Percentiles rank a stretch among this genome's conserved stretches.
Evolutionary conservation across 2,888 invertebrate species (phyloP).

Genomic region (Callinectes sapidus): DNA sequence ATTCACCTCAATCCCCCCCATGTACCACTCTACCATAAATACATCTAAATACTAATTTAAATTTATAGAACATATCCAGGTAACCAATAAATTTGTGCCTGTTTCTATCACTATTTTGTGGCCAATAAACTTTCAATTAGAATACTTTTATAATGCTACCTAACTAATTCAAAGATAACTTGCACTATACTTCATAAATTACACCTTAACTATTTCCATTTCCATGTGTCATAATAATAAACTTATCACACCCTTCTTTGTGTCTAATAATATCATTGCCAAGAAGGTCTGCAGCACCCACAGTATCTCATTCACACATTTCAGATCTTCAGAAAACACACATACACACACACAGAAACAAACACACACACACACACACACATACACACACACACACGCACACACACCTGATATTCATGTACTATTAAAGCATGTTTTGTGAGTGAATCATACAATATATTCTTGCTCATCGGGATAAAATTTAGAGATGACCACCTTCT

Average conservation of each 20-base stretch:
- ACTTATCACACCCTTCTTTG: constrained; percentile 1
- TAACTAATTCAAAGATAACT: not conserved
- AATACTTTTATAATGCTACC: not conserved
- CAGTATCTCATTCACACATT: not conserved
- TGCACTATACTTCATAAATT: not conserved
- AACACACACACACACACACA: constrained; percentile 34
- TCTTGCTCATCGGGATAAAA: not conserved
- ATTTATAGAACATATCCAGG: not conserved
- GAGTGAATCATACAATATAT: not conserved
- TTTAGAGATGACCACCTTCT: not conserved
- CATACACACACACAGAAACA: not conserved
- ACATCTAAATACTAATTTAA: not conserved
- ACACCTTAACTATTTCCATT: not conserved
- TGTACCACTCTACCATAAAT: not conserved
- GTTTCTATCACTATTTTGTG: not conserved
- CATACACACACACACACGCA: not conserved
- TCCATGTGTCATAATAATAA: not conserved
- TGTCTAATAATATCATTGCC: not conserved
- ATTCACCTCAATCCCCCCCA: not conserved
- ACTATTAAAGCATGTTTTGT: constrained; percentile 19
- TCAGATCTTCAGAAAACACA: not conserved
- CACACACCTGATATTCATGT: not conserved
- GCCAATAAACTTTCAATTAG: not conserved
- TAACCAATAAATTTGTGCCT: not conserved
- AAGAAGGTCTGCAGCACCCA: not conserved